phyloP scores from a whole-genome alignment of 1,140 invertebrate species.

The Drosophila nebulosa region DNA sequence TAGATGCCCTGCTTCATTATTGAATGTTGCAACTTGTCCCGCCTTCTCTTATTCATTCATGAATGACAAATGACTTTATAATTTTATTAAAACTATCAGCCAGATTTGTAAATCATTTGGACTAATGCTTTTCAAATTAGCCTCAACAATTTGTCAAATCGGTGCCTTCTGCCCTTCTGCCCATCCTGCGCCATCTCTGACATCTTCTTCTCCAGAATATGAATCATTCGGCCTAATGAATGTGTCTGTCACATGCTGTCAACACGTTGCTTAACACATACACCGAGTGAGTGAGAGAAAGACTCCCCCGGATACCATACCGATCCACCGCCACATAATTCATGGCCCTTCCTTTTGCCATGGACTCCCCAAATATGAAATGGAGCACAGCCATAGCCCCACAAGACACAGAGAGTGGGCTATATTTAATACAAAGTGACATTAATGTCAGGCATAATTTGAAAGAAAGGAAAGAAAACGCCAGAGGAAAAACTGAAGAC shows the following conservation, averaged over 20 bases:
- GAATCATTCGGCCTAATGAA: conserved; percentile 77
- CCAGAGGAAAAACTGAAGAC: conserved; percentile 39
- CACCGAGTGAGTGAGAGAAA: not conserved
- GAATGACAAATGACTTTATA: conserved; percentile 28
- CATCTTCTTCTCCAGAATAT: conserved; percentile 33
- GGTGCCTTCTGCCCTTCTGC: not conserved
- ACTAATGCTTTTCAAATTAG: conserved; percentile 66
- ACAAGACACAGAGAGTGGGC: conserved; percentile 33
- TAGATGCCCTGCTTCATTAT: too few species aligned
- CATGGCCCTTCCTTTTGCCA: conserved; percentile 31
- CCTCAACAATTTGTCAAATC: conserved; percentile 51
- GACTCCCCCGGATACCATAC: conserved; percentile 17
- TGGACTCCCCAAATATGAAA: conserved; percentile 61
- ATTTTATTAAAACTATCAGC: conserved; percentile 15
- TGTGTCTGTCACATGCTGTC: conserved; percentile 77
- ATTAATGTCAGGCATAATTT: conserved; percentile 76
- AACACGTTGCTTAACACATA: conserved; percentile 61
- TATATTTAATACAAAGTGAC: conserved; percentile 77
- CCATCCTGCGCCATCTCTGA: not conserved
- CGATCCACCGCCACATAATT: conserved; percentile 21
- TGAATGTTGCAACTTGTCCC: too few species aligned
- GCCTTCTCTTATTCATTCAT: conserved; percentile 17
- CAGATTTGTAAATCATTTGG: conserved; percentile 55
- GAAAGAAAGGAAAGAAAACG: conserved; percentile 30
- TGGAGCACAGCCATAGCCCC: conserved; percentile 43